Evolutionary conservation across 2,113 vertebrate genomes (phyloP).

Genomic region (Rhinopomastus cyanomelas): DNA sequence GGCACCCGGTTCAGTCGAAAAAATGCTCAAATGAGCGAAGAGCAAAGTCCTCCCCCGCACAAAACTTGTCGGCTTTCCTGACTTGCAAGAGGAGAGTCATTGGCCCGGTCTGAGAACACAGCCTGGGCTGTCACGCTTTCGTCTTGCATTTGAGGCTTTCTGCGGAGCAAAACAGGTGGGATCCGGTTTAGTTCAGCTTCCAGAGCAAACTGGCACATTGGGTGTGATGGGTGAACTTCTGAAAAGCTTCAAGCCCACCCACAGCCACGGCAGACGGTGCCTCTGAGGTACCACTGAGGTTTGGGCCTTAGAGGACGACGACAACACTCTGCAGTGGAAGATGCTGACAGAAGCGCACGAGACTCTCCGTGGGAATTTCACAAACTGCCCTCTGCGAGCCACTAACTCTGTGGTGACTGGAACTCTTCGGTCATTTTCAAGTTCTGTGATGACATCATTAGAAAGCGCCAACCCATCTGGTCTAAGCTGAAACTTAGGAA

Average conservation of each 20-base stretch:
- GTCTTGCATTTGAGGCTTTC: neutral
- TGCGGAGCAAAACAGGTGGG: neutral
- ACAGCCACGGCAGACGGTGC: neutral
- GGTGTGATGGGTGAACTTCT: neutral
- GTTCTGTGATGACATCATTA: neutral
- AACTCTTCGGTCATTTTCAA: neutral
- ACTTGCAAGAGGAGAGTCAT: neutral
- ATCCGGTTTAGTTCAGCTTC: neutral
- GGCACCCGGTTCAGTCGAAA: neutral
- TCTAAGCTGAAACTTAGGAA: neutral
- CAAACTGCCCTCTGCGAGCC: neutral
- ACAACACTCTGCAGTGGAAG: neutral
- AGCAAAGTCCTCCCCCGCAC: neutral
- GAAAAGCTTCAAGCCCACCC: neutral
- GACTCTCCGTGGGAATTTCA: neutral
- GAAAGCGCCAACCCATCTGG: neutral
- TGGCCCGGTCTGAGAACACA: neutral
- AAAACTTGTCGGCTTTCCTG: neutral
- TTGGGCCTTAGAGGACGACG: neutral
- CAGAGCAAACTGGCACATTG: neutral
- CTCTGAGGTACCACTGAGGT: neutral
- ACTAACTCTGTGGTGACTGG: neutral
- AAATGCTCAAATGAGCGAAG: neutral
- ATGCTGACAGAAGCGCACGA: neutral
- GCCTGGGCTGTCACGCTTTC: neutral